Percentiles rank a stretch among this genome's conserved stretches.
These are phyloP conservation scores for Vidua chalybeata DNA, from an alignment of 2,113 vertebrate genomes.

Conservation along the genomic window DNA sequence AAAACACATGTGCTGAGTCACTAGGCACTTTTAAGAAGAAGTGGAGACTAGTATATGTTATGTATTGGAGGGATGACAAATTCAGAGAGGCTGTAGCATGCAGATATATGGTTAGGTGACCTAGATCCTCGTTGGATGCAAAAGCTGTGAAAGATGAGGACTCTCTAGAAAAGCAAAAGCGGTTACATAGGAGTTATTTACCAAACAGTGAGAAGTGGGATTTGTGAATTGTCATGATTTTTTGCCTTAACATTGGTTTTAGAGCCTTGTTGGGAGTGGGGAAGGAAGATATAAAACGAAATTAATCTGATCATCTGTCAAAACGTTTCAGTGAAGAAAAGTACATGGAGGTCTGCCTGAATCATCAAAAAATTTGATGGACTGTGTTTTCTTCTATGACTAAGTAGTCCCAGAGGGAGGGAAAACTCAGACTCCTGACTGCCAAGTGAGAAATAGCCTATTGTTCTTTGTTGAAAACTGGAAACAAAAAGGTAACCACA, in stretches of 20 bases:
- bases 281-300: slow-evolving; percentile 14
- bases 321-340: slow-evolving; percentile 13
- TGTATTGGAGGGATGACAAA: background rate
- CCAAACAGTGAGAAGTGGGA: background rate
- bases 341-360: background rate
- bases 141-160: slow-evolving; percentile 30
- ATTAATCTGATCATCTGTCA: background rate
- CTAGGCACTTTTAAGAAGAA: slow-evolving; percentile 3
- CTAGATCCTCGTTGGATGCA: background rate
- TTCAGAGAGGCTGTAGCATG: background rate
- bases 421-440: background rate
- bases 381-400: background rate
- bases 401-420: background rate
- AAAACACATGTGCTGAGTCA: background rate
- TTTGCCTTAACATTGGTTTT: slow-evolving; percentile 1
- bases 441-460: background rate
- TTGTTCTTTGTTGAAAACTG: background rate
- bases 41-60: background rate
- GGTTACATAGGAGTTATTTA: background rate
- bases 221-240: slow-evolving; percentile 20
- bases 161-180: background rate
- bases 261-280: background rate
- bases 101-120: background rate
- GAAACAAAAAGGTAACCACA: background rate
- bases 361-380: background rate